Evolutionary conservation across 2,113 vertebrate species (phyloP), one percentile per base, ranked within the genome.

Genomic region (Verasper variegatus): DNA sequence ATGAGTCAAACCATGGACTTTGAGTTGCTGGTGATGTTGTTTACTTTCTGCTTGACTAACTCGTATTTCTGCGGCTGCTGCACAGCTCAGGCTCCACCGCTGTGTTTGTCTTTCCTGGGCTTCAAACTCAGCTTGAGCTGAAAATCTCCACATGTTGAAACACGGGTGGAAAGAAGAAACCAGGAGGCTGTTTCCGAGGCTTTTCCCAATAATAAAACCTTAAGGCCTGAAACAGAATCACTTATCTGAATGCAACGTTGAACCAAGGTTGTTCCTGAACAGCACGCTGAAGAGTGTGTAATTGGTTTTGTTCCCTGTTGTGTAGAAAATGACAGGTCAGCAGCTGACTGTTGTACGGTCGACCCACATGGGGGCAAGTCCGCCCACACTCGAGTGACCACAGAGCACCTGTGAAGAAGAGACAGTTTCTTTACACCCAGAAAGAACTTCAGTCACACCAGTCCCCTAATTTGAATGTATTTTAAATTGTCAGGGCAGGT

Each of bases 301-400:
- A 82, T 85, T 74, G 58, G 23, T 37, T 8, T 8, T 27, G 18
- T 49, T 76, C 71, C 71, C 76, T 58, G 71, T 52, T 18, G 73
- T 67, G 71, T 45, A 47, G 69, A 76, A 80, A 74, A 65, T 78
- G 72, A 77, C 57, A 68, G 66, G 54, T 81, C 77, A 84, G 84
- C 82, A 75, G 61, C 61, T 83, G 66, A 88, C 76, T 64, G 62
- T 69, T 74, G n/a, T n/a, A n/a, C n/a, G n/a, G n/a, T 54, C 51
- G 13, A 54, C 89, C 82, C 78, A 85, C 78, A 5, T 26, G 1
- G 69, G 78, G 49, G 56, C 58, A 63, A 64, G 51, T 79, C 71
- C 58, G 7, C 86, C 87, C 65, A 83, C 64, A 1, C 35, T 14
- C 42, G 1, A 57, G 45, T 54, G 80, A 78, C 76, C 37, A 37